A percentile compares a stretch with the other conserved stretches of the same genome.
These are phyloP conservation scores for Geococcyx californianus DNA, from an alignment of 2,113 vertebrate genomes.

Conservation along the genomic window DNA sequence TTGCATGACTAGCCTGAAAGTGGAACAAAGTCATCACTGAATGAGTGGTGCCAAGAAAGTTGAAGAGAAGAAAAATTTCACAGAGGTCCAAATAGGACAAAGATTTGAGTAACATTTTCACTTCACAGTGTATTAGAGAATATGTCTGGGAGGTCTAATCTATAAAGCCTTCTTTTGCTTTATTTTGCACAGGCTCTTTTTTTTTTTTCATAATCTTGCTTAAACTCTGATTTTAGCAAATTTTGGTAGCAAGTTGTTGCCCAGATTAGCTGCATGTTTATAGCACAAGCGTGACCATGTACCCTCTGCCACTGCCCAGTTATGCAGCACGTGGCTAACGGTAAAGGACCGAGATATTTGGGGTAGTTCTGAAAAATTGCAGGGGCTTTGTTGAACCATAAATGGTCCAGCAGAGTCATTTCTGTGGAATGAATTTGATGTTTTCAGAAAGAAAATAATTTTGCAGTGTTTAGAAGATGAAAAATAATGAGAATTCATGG, in stretches of 20 bases:
- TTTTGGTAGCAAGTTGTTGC: not conserved
- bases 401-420: not conserved
- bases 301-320: not conserved
- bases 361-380: not conserved
- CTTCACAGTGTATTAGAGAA: not conserved
- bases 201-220: not conserved
- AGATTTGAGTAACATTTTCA: not conserved
- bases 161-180: not conserved
- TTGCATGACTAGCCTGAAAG: not conserved
- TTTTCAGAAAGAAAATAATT: not conserved
- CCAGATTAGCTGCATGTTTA: not conserved
- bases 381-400: not conserved
- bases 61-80: not conserved
- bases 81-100: not conserved
- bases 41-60: not conserved
- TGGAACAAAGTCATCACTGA: not conserved
- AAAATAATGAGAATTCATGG: not conserved
- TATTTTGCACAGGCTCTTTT: not conserved
- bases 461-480: not conserved
- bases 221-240: accelerated
- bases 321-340: not conserved
- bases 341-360: not conserved
- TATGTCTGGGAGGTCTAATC: not conserved
- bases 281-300: not conserved
- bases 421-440: not conserved